phyloP scores from a whole-genome alignment of 2,888 invertebrate genomes.

The Stramonita haemastoma region DNA sequence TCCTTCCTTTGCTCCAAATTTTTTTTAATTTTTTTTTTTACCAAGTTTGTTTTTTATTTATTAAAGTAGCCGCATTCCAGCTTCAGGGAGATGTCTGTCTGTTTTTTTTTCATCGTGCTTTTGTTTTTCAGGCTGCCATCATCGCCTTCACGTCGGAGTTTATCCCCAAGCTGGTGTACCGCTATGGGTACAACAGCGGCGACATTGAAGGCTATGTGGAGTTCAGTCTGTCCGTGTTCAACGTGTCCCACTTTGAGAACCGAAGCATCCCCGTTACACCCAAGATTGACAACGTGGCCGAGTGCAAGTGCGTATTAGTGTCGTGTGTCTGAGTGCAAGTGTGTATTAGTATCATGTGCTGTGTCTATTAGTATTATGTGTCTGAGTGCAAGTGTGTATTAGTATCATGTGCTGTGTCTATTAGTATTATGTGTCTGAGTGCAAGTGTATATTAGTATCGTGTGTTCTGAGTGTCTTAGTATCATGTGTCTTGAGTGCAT shows the following conservation, averaged over 20 bases:
- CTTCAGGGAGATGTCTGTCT: too few species aligned
- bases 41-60: too few species aligned
- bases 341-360: neutral
- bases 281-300: slow-evolving; percentile 59
- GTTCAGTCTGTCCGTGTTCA: slow-evolving; percentile 72
- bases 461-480: neutral
- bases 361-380: neutral
- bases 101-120: neutral
- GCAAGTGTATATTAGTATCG: neutral
- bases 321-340: neutral
- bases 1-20: too few species aligned
- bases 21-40: too few species aligned
- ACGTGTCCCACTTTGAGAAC: slow-evolving; percentile 63
- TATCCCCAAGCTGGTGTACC: slow-evolving; percentile 95
- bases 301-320: slow-evolving; percentile 64
- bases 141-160: slow-evolving; percentile 99
- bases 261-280: slow-evolving; percentile 59
- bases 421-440: neutral
- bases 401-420: neutral
- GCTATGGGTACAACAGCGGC: slow-evolving; percentile 79
- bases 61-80: too few species aligned
- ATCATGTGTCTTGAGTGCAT: neutral
- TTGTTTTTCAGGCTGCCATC: slow-evolving; percentile 89
- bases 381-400: neutral
- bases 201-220: slow-evolving; percentile 68